These are phyloP conservation scores for Drosophila athabasca DNA, from an alignment of 1,140 invertebrate species.

Conservation along the genomic window DNA sequence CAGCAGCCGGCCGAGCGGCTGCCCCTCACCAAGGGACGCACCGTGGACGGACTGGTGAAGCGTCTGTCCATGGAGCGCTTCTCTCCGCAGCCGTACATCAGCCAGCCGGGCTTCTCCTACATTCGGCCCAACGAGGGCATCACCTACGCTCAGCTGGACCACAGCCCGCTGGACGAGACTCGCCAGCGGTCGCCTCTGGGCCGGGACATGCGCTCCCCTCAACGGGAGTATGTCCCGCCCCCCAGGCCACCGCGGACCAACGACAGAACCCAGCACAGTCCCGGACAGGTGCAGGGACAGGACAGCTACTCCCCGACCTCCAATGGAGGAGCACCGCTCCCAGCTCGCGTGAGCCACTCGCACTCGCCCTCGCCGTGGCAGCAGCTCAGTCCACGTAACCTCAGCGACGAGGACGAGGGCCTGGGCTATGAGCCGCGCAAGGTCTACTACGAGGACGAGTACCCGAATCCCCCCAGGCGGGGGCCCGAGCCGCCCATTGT, in stretches of 20 bases:
- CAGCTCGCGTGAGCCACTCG: slow-evolving; percentile 31
- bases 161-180: slow-evolving; percentile 53
- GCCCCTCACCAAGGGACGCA: slow-evolving; percentile 87
- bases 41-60: slow-evolving; percentile 87
- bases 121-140: slow-evolving; percentile 84
- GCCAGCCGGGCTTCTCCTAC: slow-evolving; percentile 79
- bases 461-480: slow-evolving; percentile 55
- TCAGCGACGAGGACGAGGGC: slow-evolving; percentile 89
- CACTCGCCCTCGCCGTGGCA: slow-evolving; percentile 80
- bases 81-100: slow-evolving; percentile 87
- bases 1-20: slow-evolving; percentile 87
- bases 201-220: slow-evolving; percentile 62
- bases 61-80: slow-evolving; percentile 87
- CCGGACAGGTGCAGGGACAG: neutral
- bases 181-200: slow-evolving; percentile 16
- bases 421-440: slow-evolving; percentile 87
- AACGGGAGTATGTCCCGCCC: slow-evolving; percentile 52
- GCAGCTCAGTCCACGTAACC: slow-evolving; percentile 76
- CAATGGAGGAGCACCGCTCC: slow-evolving; percentile 15
- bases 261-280: slow-evolving; percentile 36
- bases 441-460: slow-evolving; percentile 77
- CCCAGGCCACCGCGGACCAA: slow-evolving; percentile 53
- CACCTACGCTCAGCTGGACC: slow-evolving; percentile 90
- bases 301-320: slow-evolving; percentile 54
- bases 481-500: slow-evolving; percentile 74